phyloP scores from a whole-genome alignment of 2,888 invertebrate genomes.

The Dryobota labecula region DNA sequence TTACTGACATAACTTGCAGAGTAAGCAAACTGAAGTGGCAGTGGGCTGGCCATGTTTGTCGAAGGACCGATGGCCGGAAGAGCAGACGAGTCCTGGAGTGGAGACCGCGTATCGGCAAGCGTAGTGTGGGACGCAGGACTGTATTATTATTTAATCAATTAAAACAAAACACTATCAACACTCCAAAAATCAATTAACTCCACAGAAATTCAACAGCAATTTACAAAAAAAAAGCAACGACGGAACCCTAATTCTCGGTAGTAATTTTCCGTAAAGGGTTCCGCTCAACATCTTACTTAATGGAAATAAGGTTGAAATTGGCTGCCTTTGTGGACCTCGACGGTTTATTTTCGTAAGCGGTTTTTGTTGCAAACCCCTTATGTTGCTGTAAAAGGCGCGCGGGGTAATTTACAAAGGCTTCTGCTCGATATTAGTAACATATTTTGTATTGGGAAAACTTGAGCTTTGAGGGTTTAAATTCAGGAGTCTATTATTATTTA shows the following conservation, averaged over 20 bases:
- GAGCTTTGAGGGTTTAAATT: constrained; percentile 20
- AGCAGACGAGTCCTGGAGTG: too few relatives aligned
- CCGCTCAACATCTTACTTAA: constrained; percentile 47
- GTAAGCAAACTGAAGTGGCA: too few relatives aligned
- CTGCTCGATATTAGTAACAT: constrained; percentile 32
- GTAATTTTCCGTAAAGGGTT: constrained; percentile 53
- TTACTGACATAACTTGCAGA: too few relatives aligned
- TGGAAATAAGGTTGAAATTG: constrained; percentile 59
- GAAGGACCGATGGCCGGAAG: too few relatives aligned
- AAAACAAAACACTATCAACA: constrained; percentile 12
- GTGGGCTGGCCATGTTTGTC: too few relatives aligned
- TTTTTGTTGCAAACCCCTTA: constrained; percentile 42
- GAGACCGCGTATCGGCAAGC: too few relatives aligned
- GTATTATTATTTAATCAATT: constrained; percentile 9
- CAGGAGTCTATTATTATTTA: constrained; percentile 1
- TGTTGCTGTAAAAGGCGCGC: constrained; percentile 9
- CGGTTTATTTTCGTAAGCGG: constrained; percentile 50
- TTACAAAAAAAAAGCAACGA: constrained; percentile 41
- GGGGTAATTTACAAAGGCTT: constrained; percentile 36
- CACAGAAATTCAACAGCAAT: constrained; percentile 27
- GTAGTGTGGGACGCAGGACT: too few relatives aligned
- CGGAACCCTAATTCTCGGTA: constrained; percentile 29
- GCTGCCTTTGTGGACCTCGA: constrained; percentile 35
- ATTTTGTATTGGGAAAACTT: constrained; percentile 26
- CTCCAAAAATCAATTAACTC: constrained; percentile 9